These are phyloP conservation scores for Oryzias melastigma DNA, from an alignment of 2,113 vertebrate genomes.

Conservation along the genomic window DNA sequence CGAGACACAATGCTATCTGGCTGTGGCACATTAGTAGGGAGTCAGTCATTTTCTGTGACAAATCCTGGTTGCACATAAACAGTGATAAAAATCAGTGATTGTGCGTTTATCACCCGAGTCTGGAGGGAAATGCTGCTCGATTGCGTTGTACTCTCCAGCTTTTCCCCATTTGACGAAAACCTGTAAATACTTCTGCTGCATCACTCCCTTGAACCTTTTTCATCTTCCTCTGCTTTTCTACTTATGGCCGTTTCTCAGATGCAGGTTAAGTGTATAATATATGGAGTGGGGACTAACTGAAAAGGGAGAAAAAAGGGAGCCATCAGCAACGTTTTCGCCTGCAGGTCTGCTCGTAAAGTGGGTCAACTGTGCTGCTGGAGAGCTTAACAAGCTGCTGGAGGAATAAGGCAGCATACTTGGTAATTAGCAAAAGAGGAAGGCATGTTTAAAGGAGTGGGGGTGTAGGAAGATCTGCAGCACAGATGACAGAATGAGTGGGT, in stretches of 20 bases:
- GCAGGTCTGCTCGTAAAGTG: constrained; percentile 71
- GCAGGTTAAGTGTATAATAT: constrained; percentile 26
- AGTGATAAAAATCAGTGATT: no score
- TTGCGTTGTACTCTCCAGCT: no score
- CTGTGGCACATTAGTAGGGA: no score
- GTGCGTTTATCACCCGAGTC: no score
- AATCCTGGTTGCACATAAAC: no score
- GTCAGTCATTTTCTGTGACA: no score
- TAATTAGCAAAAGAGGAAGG: constrained; percentile 70
- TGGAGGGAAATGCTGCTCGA: no score
- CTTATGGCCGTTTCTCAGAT: constrained; percentile 5
- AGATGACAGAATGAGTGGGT: constrained; percentile 50
- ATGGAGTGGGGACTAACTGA: constrained; percentile 26
- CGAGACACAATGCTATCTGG: no score
- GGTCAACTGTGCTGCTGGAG: constrained; percentile 76
- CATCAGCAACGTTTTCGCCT: constrained; percentile 53
- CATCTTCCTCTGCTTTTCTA: constrained; percentile 1
- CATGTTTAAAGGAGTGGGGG: constrained; percentile 35
- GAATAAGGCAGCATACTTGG: constrained; percentile 66
- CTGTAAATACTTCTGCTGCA: constrained; percentile 10
- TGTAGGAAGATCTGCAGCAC: constrained; percentile 33
- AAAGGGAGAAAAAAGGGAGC: constrained; percentile 50
- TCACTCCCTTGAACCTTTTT: background rate
- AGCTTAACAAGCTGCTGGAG: constrained; percentile 70
- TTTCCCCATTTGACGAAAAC: no score